Evolutionary conservation across 2,888 invertebrate genomes (phyloP).

Genomic region (Lysandra coridon): DNA sequence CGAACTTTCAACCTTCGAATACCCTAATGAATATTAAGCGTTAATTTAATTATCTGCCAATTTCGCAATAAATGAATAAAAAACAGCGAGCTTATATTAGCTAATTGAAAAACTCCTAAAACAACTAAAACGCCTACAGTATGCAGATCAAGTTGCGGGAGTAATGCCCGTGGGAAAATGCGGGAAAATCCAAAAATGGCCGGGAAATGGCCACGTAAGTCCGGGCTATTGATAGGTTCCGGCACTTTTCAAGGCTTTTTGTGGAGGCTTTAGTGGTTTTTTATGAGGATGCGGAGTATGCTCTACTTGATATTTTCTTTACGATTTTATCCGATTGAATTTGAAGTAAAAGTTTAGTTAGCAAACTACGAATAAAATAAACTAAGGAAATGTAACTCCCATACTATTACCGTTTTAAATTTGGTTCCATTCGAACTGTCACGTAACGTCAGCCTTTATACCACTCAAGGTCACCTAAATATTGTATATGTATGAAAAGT

Average conservation of each 20-base stretch:
- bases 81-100: conserved; percentile 30
- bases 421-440: too few species aligned
- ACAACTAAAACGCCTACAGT: conserved; percentile 54
- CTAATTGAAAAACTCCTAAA: conserved; percentile 47
- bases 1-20: conserved; percentile 1
- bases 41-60: conserved; percentile 16
- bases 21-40: conserved; percentile 2
- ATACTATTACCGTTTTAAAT: too few species aligned
- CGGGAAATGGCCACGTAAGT: conserved; percentile 53
- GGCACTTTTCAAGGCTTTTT: conserved; percentile 55
- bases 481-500: too few species aligned
- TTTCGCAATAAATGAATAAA: conserved; percentile 27
- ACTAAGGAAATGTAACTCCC: too few species aligned
- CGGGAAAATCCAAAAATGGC: conserved; percentile 46
- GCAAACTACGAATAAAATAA: too few species aligned
- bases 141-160: conserved; percentile 66
- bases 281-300: conserved; percentile 36
- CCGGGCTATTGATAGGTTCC: conserved; percentile 71
- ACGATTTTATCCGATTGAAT: background rate
- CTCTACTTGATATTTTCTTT: conserved; percentile 39
- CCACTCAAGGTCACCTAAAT: too few species aligned
- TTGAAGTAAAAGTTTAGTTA: too few species aligned
- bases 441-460: too few species aligned
- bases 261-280: conserved; percentile 49
- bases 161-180: conserved; percentile 47